Base-by-base conservation (phyloP, 1,140 invertebrate genomes). In the Zaprionus camerounensis region DNA sequence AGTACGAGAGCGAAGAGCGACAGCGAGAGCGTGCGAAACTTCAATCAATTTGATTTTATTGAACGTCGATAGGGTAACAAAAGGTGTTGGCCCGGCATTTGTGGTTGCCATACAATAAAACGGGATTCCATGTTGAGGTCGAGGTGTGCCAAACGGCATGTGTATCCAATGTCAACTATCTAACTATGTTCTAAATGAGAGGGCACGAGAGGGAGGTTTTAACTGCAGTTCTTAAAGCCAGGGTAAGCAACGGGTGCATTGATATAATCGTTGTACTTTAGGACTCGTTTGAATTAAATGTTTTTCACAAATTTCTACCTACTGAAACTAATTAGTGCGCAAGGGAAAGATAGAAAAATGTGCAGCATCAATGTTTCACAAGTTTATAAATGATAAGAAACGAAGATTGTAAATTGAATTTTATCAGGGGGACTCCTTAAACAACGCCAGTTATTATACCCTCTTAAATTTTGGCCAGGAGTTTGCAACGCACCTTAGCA, bases 11-110 rank as follows among this genome's bases (percentile, higher is more conserved):
- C 9, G 9, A 11, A 11, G 9, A 34, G 31, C 31, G 31, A 34
- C 31, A 34, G 22, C 13, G 38, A 36, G 58, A 72, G 74, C 78
- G 69, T 80, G 78, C 69, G 69, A 80, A 77, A 77, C 69, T 80
- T 72, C 69, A 72, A 80, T 80, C 78, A 80, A 80, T 77, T 80
- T 77, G 64, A 77, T 77, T 80, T 77, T 73, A 76, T 80, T 79
- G 74, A 66, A 44, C 53, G 44, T 44, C 77, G 68, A 79, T 79
- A 36, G 67, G 57, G 64, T 44, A 71, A 51, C 65, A 71, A 76
- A 79, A 80, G 77, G 77, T 80, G 77, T 80, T 76, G 77, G 66
- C 73, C 58, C 49, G 73, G 68, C 73, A 71, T 76, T 76, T 76
- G 76, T 58, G 76, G 76, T 79, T 76, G 55, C 41, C 41, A 17